These are phyloP conservation scores for Choloepus didactylus DNA, from an alignment of 2,797 vertebrate genomes.

Conservation along the genomic window DNA sequence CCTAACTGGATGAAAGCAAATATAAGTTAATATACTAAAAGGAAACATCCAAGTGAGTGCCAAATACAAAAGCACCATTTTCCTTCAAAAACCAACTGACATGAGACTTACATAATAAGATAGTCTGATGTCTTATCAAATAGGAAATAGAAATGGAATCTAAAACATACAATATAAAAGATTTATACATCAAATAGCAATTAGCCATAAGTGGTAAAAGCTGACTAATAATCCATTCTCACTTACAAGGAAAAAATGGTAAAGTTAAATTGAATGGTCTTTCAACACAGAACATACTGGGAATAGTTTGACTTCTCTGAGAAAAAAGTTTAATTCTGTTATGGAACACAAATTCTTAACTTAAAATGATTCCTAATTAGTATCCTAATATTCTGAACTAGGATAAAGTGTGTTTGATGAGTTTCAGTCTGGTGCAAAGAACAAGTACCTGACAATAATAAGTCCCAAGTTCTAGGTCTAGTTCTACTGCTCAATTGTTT, in stretches of 20 bases:
- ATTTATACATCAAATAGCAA: slow-evolving; percentile 64
- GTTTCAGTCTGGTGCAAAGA: background rate
- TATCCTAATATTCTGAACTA: background rate
- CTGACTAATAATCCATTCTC: slow-evolving; percentile 42
- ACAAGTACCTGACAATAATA: background rate
- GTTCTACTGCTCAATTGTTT: background rate
- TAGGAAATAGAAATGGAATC: slow-evolving; percentile 71
- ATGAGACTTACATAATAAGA: slow-evolving; percentile 17
- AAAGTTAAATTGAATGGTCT: background rate
- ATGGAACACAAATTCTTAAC: background rate
- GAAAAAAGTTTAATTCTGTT: background rate
- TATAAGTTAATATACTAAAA: slow-evolving; percentile 50
- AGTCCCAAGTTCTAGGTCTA: background rate
- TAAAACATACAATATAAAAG: slow-evolving; percentile 34
- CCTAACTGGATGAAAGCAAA: slow-evolving; percentile 45
- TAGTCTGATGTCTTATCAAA: slow-evolving; percentile 25
- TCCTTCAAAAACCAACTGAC: background rate
- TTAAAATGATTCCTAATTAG: slow-evolving; percentile 11
- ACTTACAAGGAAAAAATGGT: background rate
- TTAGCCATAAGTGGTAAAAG: slow-evolving; percentile 61
- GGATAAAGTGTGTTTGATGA: background rate
- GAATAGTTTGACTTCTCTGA: background rate
- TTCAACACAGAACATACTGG: background rate
- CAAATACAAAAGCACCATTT: slow-evolving; percentile 64
- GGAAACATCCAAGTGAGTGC: slow-evolving; percentile 34